Evolutionary conservation across 2,888 invertebrate species (phyloP).

Genomic region (Rhynchonema sp.): DNA sequence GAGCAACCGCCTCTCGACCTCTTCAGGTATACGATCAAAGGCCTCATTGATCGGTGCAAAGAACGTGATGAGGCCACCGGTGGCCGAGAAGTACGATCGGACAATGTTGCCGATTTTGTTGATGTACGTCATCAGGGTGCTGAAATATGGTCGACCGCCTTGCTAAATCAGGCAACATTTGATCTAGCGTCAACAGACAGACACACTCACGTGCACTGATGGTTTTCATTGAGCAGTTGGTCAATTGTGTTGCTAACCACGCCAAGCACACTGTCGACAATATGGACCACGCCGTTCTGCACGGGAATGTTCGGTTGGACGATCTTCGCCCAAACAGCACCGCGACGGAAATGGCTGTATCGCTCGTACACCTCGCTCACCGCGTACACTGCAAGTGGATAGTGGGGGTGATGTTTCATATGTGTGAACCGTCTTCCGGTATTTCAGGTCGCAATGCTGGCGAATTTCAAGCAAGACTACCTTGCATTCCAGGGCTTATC

Average conservation of each 20-base stretch:
- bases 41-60: conserved; percentile 29
- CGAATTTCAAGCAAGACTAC: too few relatives aligned
- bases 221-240: conserved; percentile 10
- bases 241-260: conserved; percentile 26
- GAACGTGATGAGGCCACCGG: conserved; percentile 22
- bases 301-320: conserved; percentile 28
- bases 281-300: conserved; percentile 27
- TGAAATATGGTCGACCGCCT: too few relatives aligned
- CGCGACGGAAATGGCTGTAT: conserved; percentile 24
- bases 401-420: too few relatives aligned
- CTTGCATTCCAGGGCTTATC: too few relatives aligned
- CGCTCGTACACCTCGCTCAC: conserved; percentile 27
- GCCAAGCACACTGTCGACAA: conserved; percentile 27
- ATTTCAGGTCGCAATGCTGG: too few relatives aligned
- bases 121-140: conserved; percentile 26
- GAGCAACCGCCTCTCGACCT: conserved; percentile 23
- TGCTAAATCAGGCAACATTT: too few relatives aligned
- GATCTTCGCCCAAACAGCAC: conserved; percentile 28
- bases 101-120: conserved; percentile 25
- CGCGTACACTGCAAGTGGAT: conserved; percentile 21
- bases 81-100: conserved; percentile 22
- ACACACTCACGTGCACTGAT: background rate
- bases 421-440: too few relatives aligned
- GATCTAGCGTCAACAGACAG: background rate
- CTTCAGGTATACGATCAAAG: conserved; percentile 27